Evolutionary conservation across 2,113 vertebrate genomes (phyloP).

Genomic region (Falcunculus frontatus): DNA sequence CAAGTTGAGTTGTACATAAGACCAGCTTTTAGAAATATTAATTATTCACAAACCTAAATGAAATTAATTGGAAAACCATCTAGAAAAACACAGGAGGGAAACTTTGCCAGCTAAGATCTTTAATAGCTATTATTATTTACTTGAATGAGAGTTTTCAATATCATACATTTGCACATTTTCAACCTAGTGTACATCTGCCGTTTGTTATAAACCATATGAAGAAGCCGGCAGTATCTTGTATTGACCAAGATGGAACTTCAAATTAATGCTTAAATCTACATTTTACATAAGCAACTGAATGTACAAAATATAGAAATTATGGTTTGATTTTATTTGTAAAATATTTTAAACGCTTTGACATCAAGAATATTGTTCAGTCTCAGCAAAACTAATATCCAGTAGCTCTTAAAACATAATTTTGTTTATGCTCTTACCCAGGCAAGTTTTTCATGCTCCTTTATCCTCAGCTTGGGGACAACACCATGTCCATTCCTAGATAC

Average conservation of each 20-base stretch:
- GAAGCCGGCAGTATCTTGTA: neutral
- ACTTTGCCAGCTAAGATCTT: neutral
- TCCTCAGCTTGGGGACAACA: neutral
- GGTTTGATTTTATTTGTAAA: neutral
- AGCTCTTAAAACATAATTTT: neutral
- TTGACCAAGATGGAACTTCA: neutral
- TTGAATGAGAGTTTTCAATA: neutral
- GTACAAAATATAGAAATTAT: neutral
- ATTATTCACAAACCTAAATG: neutral
- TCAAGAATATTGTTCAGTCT: neutral
- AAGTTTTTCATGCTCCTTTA: neutral
- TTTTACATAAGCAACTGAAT: neutral
- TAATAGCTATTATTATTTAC: neutral
- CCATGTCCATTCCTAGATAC: neutral
- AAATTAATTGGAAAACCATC: neutral
- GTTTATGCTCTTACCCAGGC: neutral
- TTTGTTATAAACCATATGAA: neutral
- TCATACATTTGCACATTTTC: neutral
- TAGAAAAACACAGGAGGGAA: neutral
- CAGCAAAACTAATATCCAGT: neutral
- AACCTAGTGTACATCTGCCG: neutral
- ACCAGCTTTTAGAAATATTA: neutral
- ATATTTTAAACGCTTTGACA: neutral
- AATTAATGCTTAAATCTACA: neutral
- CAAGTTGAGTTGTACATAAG: neutral